Base-by-base conservation (phyloP, 2,797 vertebrate species). In the Mus minutoides region DNA sequence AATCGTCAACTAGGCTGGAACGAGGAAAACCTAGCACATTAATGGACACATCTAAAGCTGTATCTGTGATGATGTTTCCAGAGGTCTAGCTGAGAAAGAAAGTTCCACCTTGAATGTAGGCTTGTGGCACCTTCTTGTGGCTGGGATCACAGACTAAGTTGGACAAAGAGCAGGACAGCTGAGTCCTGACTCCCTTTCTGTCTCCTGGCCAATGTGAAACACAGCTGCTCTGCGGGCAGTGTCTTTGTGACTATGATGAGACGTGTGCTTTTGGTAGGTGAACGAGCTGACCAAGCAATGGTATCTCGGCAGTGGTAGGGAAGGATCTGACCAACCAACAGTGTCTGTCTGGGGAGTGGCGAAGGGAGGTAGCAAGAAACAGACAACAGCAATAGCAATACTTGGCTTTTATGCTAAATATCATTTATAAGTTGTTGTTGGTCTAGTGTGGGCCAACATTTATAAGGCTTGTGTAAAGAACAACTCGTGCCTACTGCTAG, bases 361-460 rank as follows among this genome's bases (percentile, higher is more conserved):
- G 1, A 3, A 16, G 17, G 24, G 2, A 62, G 49, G 34, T 67
- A 75, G 88, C 0, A 83, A 69, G 29, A n/a, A 85, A 31, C 37
- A 64, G 21, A 80, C 21, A 58, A n/a, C 31, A 58, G 19, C 9
- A 82, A 40, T 34, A 88, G 37, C 54, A 60, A 67, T 46, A 56
- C 31, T 31, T 91, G 58, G 6, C 37, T 62, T 75, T 90, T 29
- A 31, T 77, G 95, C 77, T 94, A 60, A 85, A 94, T 95, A 92
- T 73, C 24, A 95, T 40, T 90, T 90, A 64, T 60, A 94, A 85
- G 24, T 76, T 84, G 4, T 64, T 76, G 8, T 82, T 80, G 16
- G 22, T 79, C 4, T 54, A 87, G 4, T 21, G 13, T 69, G 7
- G 31, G 49, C 86, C 54, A 85, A 95, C 9, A 92, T 37, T 89